A percentile compares a stretch with the other conserved stretches of the same genome.
Conservation (phyloP, 2,113 vertebrate species). For the Paedocypris sp. region DNA sequence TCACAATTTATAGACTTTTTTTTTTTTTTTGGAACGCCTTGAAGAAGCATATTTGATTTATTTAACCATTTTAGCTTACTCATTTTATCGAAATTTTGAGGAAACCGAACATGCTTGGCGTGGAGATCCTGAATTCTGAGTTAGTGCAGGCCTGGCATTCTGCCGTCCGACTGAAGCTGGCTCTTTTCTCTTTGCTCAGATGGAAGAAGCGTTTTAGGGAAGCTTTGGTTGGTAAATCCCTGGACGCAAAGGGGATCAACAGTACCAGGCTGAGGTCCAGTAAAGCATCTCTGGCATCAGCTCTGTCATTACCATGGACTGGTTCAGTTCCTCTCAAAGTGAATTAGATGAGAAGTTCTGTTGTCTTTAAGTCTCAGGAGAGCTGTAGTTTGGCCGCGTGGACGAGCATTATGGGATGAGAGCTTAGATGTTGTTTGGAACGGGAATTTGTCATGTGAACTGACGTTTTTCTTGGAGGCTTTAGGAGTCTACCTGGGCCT, state of each 20-base stretch:
- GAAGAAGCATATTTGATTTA: no score
- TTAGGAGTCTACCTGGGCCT: not conserved
- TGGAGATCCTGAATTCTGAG: not conserved
- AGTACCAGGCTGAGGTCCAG: conserved; percentile 3
- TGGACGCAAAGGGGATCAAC: conserved; percentile 9
- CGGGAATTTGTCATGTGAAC: not conserved
- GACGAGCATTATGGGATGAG: not conserved
- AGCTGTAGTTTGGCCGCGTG: not conserved
- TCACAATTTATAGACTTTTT: no score
- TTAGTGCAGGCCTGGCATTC: not conserved
- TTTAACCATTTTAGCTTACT: no score
- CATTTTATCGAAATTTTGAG: no score
- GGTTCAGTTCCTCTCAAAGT: not conserved
- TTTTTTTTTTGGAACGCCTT: no score
- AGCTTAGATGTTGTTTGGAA: not conserved
- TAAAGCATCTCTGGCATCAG: conserved; percentile 6
- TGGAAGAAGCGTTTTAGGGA: conserved; percentile 11
- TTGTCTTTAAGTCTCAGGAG: not conserved
- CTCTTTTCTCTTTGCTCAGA: conserved; percentile 1
- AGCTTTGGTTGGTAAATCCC: conserved; percentile 21
- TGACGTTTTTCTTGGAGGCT: not conserved
- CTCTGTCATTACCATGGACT: conserved; percentile 6
- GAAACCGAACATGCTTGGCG: no score
- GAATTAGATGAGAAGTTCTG: conserved; percentile 11
- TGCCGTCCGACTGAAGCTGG: not conserved